Evolutionary conservation across 2,888 invertebrate genomes (phyloP).

Genomic region (Xestia rhomboidea): DNA sequence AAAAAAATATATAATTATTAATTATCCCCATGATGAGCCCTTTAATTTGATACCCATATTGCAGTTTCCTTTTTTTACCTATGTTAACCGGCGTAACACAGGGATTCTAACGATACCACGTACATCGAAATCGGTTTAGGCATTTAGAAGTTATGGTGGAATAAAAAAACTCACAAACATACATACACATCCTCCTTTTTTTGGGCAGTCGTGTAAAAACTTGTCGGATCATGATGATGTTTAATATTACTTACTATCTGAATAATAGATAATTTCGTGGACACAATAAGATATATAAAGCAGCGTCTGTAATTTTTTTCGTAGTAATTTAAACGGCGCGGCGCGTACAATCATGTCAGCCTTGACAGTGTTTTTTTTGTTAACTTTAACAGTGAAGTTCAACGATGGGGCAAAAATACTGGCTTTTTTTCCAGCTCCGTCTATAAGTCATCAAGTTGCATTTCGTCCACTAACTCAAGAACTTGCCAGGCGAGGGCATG

Average conservation of each 20-base stretch:
- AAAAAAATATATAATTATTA: no score
- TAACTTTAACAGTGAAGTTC: not conserved
- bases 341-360: not conserved
- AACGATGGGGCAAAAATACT: slow-evolving; percentile 74
- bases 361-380: not conserved
- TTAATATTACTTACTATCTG: not conserved
- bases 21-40: no score
- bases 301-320: not conserved
- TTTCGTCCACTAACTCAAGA: slow-evolving; percentile 77
- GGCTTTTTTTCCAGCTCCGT: slow-evolving; percentile 75
- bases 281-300: not conserved
- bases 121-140: no score
- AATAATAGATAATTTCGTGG: not conserved
- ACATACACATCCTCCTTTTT: no score
- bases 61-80: no score
- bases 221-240: not conserved
- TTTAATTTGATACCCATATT: no score
- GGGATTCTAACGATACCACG: no score
- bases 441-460: slow-evolving; percentile 82
- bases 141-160: no score
- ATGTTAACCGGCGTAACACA: no score
- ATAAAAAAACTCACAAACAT: no score
- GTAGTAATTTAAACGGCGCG: not conserved
- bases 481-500: slow-evolving; percentile 80
- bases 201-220: no score